Conservation (phyloP, 1,140 invertebrate species). For the Lucilia sericata region DNA sequence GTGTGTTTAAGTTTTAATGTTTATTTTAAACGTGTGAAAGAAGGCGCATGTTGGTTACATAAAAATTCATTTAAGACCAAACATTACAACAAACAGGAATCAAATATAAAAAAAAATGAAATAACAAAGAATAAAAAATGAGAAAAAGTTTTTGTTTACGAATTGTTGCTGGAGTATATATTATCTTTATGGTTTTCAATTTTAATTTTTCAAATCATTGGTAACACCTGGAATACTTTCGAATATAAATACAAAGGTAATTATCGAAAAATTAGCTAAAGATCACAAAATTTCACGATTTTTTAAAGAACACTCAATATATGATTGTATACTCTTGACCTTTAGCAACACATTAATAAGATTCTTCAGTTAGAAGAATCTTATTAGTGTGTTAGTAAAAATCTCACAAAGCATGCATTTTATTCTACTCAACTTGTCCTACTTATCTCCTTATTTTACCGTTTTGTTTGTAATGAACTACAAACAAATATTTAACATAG, state of each 20-base stretch:
- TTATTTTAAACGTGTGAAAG: not conserved
- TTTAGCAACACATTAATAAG: too few relatives aligned
- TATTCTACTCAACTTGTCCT: too few relatives aligned
- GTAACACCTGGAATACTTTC: too few relatives aligned
- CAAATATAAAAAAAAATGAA: not conserved
- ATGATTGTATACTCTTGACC: too few relatives aligned
- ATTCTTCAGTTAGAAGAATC: too few relatives aligned
- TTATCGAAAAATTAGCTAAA: too few relatives aligned
- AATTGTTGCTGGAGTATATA: not conserved
- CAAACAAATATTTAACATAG: not conserved
- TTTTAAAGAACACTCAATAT: too few relatives aligned
- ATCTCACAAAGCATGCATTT: too few relatives aligned
- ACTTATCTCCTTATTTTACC: not conserved
- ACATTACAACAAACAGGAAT: not conserved
- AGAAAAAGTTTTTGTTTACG: not conserved
- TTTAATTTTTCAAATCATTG: not conserved
- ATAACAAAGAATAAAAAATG: not conserved
- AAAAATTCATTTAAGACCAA: constrained; percentile 6
- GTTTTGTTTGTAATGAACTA: not conserved
- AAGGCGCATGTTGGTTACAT: not conserved
- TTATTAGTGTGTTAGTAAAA: too few relatives aligned
- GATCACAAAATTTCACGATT: too few relatives aligned
- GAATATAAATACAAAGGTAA: too few relatives aligned
- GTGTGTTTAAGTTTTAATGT: not conserved
- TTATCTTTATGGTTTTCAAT: not conserved